A percentile compares a stretch with the other conserved stretches of the same genome.
These are phyloP conservation scores for Mesoligia furuncula DNA, from an alignment of 2,888 invertebrate species.

Conservation along the genomic window DNA sequence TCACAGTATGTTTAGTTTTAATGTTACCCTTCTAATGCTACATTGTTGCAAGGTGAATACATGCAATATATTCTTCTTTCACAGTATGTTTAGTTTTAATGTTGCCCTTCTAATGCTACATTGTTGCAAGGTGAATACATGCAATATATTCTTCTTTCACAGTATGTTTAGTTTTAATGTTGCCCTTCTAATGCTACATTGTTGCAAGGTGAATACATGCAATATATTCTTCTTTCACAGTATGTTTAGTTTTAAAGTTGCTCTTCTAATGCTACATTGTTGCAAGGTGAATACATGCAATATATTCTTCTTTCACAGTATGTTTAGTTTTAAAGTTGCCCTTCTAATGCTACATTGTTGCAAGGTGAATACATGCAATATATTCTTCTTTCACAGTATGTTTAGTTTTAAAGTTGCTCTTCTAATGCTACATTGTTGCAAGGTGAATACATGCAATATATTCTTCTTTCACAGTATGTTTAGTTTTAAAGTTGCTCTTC, in stretches of 20 bases:
- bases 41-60: background rate
- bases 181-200: background rate
- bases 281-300: slow-evolving; percentile 1
- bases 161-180: too few species aligned
- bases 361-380: slow-evolving; percentile 4
- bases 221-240: slow-evolving; percentile 33
- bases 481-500: too few species aligned
- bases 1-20: too few species aligned
- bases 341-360: slow-evolving; percentile 1
- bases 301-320: slow-evolving; percentile 36
- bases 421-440: slow-evolving; percentile 3
- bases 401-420: too few species aligned
- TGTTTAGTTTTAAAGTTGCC: too few species aligned
- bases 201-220: slow-evolving; percentile 1
- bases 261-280: slow-evolving; percentile 1
- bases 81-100: too few species aligned
- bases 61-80: slow-evolving; percentile 28
- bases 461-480: slow-evolving; percentile 37
- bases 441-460: slow-evolving; percentile 11
- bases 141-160: slow-evolving; percentile 30
- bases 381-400: slow-evolving; percentile 39
- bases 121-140: slow-evolving; percentile 1
- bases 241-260: too few species aligned
- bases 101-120: background rate
- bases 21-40: background rate